Evolutionary conservation across 2,888 invertebrate genomes (phyloP), one percentile per base, ranked within the genome.

Genomic region (Troglohyphantes excavatus): DNA sequence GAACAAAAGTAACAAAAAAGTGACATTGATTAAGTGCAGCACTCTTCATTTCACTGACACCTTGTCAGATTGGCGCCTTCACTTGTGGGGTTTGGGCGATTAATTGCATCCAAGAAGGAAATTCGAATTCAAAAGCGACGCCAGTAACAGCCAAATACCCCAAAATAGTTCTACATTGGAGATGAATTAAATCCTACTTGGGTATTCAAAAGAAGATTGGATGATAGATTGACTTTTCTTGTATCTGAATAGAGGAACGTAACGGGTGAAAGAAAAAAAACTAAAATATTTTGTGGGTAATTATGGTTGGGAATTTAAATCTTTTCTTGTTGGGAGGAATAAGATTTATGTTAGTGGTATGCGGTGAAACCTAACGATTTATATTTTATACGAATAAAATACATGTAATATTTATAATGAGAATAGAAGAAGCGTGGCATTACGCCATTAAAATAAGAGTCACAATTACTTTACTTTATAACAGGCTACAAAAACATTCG

Each of bases 11-110:
- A 53, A 53, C 5, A 53, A 1, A 17, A 33, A 53, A 11, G n/a
- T 53, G 53, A 53, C 53, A 53, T n/a, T 53, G 53, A 53, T 53
- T 53, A 53, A 53, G 53, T 17, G n/a, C 53, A n/a, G 53, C 53
- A n/a, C n/a, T 53, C 53, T 6, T 33, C 9, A 53, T 17, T 53
- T 53, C 17, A n/a, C 17, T n/a, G n/a, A 11, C 53, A 2, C 13
- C 17, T 53, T 53, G 53, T 53, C 53, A 53, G n/a, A 53, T 17
- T 53, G 53, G n/a, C 53, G n/a, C 5, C n/a, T 53, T 2, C 53
- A 6, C 3, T 33, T n/a, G 17, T 0, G n/a, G 53, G 2, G 7
- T 2, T 53, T 1, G 5, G 53, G 39, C 1, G 53, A 53, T 17
- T 53, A n/a, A 6, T 53, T 13, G n/a, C 13, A n/a, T 13, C 2